Evolutionary conservation across 92 coral and sea anemone species (phyloP).

Genomic region (Meandrina meandrites): DNA sequence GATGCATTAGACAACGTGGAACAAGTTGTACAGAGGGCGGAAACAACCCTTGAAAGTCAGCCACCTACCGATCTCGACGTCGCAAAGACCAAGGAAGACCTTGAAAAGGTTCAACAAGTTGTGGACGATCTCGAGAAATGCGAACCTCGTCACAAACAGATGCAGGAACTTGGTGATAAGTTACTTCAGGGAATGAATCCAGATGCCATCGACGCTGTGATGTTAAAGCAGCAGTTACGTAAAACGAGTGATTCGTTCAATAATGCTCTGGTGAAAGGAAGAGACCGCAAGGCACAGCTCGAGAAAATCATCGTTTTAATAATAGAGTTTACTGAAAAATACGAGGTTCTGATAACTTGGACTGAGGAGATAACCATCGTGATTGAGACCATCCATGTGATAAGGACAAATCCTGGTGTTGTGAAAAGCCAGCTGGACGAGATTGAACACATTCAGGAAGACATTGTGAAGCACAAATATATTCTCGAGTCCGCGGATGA

Average conservation of each 20-base stretch:
- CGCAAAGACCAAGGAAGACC: slow-evolving; percentile 61
- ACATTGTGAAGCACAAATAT: slow-evolving; percentile 73
- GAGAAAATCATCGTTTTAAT: slow-evolving; percentile 72
- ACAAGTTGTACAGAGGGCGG: slow-evolving; percentile 71
- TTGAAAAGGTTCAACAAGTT: slow-evolving; percentile 67
- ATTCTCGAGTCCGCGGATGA: slow-evolving; percentile 79
- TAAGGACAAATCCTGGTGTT: slow-evolving; percentile 78
- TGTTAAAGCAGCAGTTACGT: slow-evolving; percentile 76
- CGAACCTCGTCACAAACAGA: slow-evolving; percentile 76
- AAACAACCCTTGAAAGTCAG: slow-evolving; percentile 61
- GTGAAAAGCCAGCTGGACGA: slow-evolving; percentile 81
- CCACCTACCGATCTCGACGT: slow-evolving; percentile 77
- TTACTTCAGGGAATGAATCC: slow-evolving; percentile 80
- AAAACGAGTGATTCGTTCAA: slow-evolving; percentile 60
- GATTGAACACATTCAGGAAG: slow-evolving; percentile 78
- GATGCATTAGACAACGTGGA: slow-evolving; percentile 69
- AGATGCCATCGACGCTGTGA: slow-evolving; percentile 68
- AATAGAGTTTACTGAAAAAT: slow-evolving; percentile 81
- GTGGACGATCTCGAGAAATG: slow-evolving; percentile 77
- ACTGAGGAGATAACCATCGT: slow-evolving; percentile 72
- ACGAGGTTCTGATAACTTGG: slow-evolving; percentile 84
- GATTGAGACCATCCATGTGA: slow-evolving; percentile 70
- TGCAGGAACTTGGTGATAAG: slow-evolving; percentile 70
- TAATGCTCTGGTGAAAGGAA: slow-evolving; percentile 59
- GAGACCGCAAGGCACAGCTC: slow-evolving; percentile 68